Conservation (phyloP, 92 coral and sea anemone species). For the Muricea muricata region DNA sequence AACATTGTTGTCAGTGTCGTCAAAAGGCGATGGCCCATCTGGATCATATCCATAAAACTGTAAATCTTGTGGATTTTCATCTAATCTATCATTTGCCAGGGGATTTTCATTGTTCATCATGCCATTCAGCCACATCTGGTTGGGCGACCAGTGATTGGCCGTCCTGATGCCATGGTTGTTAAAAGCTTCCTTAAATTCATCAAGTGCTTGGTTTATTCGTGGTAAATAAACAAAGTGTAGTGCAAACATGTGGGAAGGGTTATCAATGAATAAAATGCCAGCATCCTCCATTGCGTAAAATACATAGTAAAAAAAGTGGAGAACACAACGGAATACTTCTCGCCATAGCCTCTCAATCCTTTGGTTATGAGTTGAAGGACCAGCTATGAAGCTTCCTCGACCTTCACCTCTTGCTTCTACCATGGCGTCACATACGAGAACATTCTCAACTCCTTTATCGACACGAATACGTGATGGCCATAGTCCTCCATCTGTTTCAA, state of each 20-base stretch:
- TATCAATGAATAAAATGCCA: conserved; percentile 53
- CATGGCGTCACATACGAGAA: conserved; percentile 68
- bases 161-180: conserved; percentile 62
- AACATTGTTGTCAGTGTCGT: conserved; percentile 15
- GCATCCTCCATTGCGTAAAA: conserved; percentile 67
- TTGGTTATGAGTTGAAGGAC: conserved; percentile 74
- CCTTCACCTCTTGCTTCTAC: conserved; percentile 66
- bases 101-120: conserved; percentile 72
- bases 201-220: conserved; percentile 54
- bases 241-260: conserved; percentile 59
- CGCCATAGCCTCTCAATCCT: conserved; percentile 63
- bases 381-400: conserved; percentile 71
- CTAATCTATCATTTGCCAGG: conserved; percentile 23
- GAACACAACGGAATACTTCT: conserved; percentile 45
- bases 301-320: conserved; percentile 56
- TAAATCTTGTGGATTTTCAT: conserved; percentile 21
- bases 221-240: conserved; percentile 36
- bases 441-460: conserved; percentile 72
- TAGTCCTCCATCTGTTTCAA: conserved; percentile 52
- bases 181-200: conserved; percentile 51
- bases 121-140: conserved; percentile 74
- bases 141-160: conserved; percentile 71
- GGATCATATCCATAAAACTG: conserved; percentile 9
- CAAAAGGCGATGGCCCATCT: conserved; percentile 18
- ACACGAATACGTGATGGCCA: conserved; percentile 74